Conservation (phyloP, 64 coral and sea anemone species). For the Anthopleura sola region DNA sequence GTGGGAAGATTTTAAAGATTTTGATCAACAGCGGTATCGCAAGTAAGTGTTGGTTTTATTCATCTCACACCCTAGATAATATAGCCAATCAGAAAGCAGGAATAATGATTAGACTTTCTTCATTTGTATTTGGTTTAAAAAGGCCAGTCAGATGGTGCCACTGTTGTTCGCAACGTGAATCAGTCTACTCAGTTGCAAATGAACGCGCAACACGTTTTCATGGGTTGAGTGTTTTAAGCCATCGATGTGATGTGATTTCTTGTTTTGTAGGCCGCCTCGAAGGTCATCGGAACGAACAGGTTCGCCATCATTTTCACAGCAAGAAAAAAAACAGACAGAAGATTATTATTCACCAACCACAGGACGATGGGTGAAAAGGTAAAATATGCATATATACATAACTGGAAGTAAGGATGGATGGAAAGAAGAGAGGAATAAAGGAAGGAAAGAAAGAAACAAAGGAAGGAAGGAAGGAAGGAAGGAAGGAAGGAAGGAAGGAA, state of each 20-base stretch:
- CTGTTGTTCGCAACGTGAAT: too few relatives aligned
- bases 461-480: neutral
- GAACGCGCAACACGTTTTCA: too few relatives aligned
- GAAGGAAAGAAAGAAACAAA: neutral
- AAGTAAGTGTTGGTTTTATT: neutral
- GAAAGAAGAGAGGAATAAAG: too few relatives aligned
- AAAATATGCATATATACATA: neutral
- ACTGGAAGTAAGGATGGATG: neutral
- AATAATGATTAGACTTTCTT: too few relatives aligned
- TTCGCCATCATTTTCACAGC: neutral
- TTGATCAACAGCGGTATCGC: constrained; percentile 16
- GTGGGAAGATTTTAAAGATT: constrained; percentile 33
- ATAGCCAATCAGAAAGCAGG: too few relatives aligned
- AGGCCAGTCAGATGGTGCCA: too few relatives aligned
- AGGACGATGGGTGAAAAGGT: constrained; percentile 93
- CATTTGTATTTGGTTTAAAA: too few relatives aligned
- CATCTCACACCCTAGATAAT: too few relatives aligned
- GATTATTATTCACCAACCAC: constrained; percentile 73
- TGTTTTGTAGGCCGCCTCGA: neutral
- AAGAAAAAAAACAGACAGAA: neutral
- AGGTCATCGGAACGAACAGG: neutral
- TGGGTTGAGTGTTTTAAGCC: too few relatives aligned
- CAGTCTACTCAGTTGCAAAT: too few relatives aligned
- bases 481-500: too few relatives aligned
- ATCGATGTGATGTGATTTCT: neutral